A percentile compares a stretch with the other conserved stretches of the same genome.
Evolutionary conservation across 1,140 invertebrate species (phyloP).

Genomic region (Listronotus bonariensis): DNA sequence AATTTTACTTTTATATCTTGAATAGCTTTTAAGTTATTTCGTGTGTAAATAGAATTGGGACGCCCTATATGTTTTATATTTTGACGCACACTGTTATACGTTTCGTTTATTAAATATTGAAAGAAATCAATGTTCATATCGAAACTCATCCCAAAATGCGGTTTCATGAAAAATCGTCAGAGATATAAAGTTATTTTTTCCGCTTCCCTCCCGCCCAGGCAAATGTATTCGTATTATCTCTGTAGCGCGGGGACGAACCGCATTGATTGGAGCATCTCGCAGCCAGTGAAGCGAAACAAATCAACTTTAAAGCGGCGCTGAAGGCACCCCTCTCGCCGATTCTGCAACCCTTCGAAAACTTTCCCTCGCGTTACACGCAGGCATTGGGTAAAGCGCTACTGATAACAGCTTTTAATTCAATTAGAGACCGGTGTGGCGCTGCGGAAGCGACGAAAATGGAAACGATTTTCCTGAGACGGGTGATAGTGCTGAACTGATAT

Average conservation of each 20-base stretch:
- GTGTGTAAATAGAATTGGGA: too few species aligned
- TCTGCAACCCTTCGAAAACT: slow-evolving; percentile 25
- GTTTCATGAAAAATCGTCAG: slow-evolving; percentile 1
- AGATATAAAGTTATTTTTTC: slow-evolving; percentile 10
- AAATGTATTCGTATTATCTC: neutral
- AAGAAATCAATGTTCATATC: too few species aligned
- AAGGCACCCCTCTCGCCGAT: slow-evolving; percentile 14
- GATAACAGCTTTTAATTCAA: slow-evolving; percentile 39
- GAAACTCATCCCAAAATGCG: too few species aligned
- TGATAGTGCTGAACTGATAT: slow-evolving; percentile 28
- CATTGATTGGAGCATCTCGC: slow-evolving; percentile 55
- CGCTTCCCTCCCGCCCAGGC: neutral
- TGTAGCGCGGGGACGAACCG: slow-evolving; percentile 37
- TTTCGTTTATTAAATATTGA: too few species aligned
- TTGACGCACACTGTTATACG: too few species aligned
- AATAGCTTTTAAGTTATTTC: too few species aligned
- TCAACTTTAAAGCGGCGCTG: slow-evolving; percentile 52
- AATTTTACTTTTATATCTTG: too few species aligned
- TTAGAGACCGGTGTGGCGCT: slow-evolving; percentile 30
- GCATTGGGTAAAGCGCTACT: slow-evolving; percentile 28
- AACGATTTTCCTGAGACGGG: slow-evolving; percentile 30
- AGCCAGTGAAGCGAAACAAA: slow-evolving; percentile 53
- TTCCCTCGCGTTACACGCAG: slow-evolving; percentile 33
- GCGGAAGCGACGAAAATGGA: slow-evolving; percentile 28
- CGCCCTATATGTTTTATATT: too few species aligned